Conservation (phyloP, 1,140 invertebrate species). For the Nylanderia fulva region DNA sequence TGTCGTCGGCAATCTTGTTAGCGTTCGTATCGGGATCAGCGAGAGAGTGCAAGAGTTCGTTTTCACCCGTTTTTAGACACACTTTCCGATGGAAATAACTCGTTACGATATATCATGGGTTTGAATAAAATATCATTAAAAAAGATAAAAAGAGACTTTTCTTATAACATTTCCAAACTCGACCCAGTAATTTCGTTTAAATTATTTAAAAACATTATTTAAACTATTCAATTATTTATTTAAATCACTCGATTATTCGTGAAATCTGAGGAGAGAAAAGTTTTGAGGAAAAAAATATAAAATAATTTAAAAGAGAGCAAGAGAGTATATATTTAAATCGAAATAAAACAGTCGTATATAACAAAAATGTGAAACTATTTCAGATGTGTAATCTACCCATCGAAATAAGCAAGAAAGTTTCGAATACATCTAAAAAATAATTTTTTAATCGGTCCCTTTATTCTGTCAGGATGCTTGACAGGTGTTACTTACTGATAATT, state of each 20-base stretch:
- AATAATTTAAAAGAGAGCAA: background rate
- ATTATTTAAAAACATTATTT: background rate
- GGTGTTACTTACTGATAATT: too few relatives aligned
- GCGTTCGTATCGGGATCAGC: slow-evolving; percentile 61
- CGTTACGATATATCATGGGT: background rate
- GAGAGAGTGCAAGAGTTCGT: background rate
- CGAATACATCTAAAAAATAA: too few relatives aligned
- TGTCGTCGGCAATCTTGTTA: slow-evolving; percentile 65
- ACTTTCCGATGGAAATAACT: background rate
- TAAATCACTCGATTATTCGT: background rate
- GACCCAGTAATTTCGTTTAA: background rate
- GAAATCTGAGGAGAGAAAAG: background rate
- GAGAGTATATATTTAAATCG: background rate
- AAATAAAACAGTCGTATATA: slow-evolving; percentile 12
- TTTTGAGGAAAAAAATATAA: background rate
- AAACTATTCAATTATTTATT: background rate
- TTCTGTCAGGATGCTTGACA: too few relatives aligned
- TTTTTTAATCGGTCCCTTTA: too few relatives aligned
- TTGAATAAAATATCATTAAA: background rate
- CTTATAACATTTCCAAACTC: background rate
- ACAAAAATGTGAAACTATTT: too few relatives aligned
- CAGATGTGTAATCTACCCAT: too few relatives aligned
- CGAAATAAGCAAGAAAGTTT: too few relatives aligned
- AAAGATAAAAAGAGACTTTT: too few relatives aligned
- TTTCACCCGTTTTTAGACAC: slow-evolving; percentile 30